Conservation (phyloP, 2,888 invertebrate species). For the Drosophila anomalipes region DNA sequence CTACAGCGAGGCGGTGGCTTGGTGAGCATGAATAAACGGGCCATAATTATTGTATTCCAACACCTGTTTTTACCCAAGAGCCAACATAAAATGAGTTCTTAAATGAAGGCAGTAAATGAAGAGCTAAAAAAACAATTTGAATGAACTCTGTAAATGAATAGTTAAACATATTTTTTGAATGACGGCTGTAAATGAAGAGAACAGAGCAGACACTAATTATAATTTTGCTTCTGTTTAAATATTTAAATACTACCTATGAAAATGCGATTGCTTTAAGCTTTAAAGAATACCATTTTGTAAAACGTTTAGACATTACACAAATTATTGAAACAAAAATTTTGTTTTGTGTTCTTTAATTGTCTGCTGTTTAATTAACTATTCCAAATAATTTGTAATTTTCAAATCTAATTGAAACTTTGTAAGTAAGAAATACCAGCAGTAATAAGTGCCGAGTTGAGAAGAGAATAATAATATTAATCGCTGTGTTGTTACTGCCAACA, state of each 20-base stretch:
- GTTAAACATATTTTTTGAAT: neutral
- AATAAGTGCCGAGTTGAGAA: neutral
- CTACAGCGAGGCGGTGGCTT: conserved; percentile 99
- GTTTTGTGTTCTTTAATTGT: neutral
- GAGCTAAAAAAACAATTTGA: neutral
- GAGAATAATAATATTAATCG: conserved; percentile 56
- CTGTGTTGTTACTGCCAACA: conserved; percentile 83
- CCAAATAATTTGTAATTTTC: neutral
- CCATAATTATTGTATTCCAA: conserved; percentile 28
- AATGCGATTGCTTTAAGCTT: neutral
- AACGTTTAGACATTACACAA: neutral
- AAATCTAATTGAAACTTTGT: neutral
- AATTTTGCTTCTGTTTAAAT: neutral
- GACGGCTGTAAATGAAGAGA: neutral
- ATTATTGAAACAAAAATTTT: neutral
- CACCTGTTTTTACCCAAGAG: conserved; percentile 1
- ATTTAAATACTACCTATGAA: neutral
- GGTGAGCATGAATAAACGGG: conserved; percentile 87
- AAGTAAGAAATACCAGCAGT: neutral
- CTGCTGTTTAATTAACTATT: neutral
- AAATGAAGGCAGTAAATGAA: neutral
- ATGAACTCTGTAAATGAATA: neutral
- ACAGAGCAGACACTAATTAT: neutral
- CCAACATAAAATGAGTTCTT: neutral
- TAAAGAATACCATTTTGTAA: neutral